These are phyloP conservation scores for Gambusia holbrooki DNA, from an alignment of 2,113 vertebrate species.

Conservation along the genomic window DNA sequence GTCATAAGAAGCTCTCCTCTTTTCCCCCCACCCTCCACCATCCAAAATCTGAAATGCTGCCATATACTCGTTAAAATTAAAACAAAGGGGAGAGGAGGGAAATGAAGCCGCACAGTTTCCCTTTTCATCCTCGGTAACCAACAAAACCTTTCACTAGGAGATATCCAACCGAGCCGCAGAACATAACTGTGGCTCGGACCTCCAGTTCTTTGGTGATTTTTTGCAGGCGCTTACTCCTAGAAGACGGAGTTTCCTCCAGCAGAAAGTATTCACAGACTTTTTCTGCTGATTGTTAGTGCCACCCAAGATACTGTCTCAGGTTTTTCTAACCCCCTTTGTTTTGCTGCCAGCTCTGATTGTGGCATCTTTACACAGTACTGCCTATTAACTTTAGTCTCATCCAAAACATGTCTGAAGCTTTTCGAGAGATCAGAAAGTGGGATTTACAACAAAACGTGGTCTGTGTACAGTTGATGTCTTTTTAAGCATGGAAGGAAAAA, in stretches of 20 bases:
- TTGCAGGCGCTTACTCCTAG: constrained; percentile 16
- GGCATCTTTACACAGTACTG: not conserved
- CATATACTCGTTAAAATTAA: constrained; percentile 20
- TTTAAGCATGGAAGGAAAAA: not conserved
- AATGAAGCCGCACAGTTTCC: constrained; percentile 9
- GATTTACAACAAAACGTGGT: not conserved
- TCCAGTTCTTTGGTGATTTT: constrained; percentile 31
- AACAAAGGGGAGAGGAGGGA: constrained; percentile 11
- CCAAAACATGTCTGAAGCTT: constrained; percentile 44
- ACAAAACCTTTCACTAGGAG: not conserved
- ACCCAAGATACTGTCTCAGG: constrained; percentile 51
- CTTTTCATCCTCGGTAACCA: not conserved
- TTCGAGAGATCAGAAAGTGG: not conserved
- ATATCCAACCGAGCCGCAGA: not conserved
- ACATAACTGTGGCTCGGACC: constrained; percentile 3
- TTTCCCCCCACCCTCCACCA: constrained; percentile 10
- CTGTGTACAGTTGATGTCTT: not conserved
- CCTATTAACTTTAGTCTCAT: constrained; percentile 34
- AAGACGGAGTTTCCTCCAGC: constrained; percentile 44
- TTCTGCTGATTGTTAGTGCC: constrained; percentile 46
- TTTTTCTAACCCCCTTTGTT: constrained; percentile 34
- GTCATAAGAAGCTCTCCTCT: constrained; percentile 42
- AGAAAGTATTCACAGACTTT: constrained; percentile 41
- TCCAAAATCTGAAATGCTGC: constrained; percentile 40
- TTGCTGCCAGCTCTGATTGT: constrained; percentile 37